A percentile compares a stretch with the other conserved stretches of the same genome.
phyloP scores from a whole-genome alignment of 2,888 invertebrate genomes.

The Heliconius cydno region DNA sequence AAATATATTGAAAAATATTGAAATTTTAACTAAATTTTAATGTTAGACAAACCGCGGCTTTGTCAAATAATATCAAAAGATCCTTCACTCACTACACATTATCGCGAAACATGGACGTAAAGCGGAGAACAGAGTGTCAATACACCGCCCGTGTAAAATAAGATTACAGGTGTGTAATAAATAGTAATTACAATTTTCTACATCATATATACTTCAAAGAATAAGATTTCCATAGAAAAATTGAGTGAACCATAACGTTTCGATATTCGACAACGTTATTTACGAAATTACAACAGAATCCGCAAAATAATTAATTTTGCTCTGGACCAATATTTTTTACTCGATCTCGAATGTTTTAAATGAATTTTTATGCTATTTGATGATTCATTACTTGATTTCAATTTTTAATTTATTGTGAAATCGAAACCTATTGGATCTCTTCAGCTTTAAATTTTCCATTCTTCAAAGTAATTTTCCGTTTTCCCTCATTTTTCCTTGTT shows the following conservation, averaged over 20 bases:
- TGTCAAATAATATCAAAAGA: too few species aligned
- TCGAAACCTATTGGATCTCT: constrained; percentile 26
- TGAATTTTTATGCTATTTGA: constrained; percentile 26
- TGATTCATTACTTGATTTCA: constrained; percentile 33
- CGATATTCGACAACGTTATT: neutral
- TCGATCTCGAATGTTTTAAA: constrained; percentile 18
- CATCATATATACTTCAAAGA: neutral
- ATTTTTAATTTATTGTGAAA: constrained; percentile 38
- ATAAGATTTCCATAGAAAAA: too few species aligned
- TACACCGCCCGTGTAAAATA: neutral
- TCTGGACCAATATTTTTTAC: constrained; percentile 2
- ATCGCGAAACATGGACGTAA: too few species aligned
- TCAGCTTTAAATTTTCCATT: constrained; percentile 3
- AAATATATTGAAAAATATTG: neutral
- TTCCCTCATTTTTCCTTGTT: neutral
- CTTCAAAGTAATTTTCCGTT: neutral
- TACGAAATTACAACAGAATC: neutral
- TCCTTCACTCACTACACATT: too few species aligned
- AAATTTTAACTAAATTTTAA: neutral
- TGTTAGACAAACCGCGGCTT: too few species aligned
- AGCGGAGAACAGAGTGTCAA: neutral
- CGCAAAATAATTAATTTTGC: neutral
- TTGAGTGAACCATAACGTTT: neutral
- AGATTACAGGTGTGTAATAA: neutral
- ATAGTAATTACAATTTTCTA: neutral